Evolutionary conservation across 2,888 invertebrate genomes (phyloP).

Genomic region (Eristalis pertinax): DNA sequence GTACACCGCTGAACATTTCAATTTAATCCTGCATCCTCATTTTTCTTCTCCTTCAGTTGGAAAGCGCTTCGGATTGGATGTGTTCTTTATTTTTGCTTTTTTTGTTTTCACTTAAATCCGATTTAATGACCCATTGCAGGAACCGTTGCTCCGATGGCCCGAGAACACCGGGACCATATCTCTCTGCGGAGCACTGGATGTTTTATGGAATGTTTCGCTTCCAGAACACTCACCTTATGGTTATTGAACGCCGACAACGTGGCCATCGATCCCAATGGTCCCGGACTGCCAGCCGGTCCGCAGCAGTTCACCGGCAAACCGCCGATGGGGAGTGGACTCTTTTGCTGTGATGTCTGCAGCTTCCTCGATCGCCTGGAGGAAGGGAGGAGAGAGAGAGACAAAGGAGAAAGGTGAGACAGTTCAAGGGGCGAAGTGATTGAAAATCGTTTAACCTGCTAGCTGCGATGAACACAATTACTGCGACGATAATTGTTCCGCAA

Average conservation of each 20-base stretch:
- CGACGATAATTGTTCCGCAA: conserved; percentile 94
- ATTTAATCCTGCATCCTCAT: conserved; percentile 13
- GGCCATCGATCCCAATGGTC: conserved; percentile 91
- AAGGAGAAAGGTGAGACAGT: neutral
- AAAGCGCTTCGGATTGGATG: neutral
- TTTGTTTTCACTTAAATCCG: conserved; percentile 27
- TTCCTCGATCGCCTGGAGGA: conserved; percentile 86
- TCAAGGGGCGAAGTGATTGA: conserved; percentile 38
- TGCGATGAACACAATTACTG: conserved; percentile 94
- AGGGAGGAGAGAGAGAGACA: neutral
- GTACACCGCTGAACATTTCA: conserved; percentile 11
- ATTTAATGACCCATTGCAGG: conserved; percentile 13
- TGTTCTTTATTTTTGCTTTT: neutral
- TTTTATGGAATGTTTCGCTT: neutral
- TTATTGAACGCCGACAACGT: conserved; percentile 92
- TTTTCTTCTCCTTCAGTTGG: conserved; percentile 11
- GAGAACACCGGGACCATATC: neutral
- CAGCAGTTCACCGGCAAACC: conserved; percentile 92
- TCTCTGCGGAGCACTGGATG: neutral
- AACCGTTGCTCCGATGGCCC: neutral
- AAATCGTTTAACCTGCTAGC: conserved; percentile 84
- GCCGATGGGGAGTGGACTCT: conserved; percentile 86
- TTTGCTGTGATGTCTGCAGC: conserved; percentile 87
- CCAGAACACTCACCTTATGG: conserved; percentile 85
- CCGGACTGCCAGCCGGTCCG: conserved; percentile 90